Conservation (phyloP, 2,888 invertebrate genomes). For the Emmelina monodactyla region DNA sequence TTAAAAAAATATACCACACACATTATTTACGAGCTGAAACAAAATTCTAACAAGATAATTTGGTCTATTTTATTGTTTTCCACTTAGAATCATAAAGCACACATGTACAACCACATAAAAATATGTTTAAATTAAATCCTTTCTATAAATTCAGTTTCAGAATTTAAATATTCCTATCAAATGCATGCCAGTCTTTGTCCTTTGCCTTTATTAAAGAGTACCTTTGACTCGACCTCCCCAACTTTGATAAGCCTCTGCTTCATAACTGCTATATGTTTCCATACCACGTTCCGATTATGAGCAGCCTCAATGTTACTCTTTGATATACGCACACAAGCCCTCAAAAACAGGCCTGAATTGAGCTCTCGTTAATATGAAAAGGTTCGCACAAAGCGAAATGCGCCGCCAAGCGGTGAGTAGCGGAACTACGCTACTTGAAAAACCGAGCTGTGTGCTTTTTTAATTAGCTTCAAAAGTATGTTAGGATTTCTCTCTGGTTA, state of each 20-base stretch:
- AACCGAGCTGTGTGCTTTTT: conserved; percentile 60
- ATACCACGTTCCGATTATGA: conserved; percentile 36
- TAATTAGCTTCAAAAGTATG: conserved; percentile 62
- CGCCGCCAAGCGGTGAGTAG: conserved; percentile 59
- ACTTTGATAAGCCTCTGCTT: conserved; percentile 1
- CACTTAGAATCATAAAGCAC: no score
- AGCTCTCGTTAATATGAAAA: conserved; percentile 1
- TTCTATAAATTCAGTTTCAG: no score
- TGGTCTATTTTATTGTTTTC: no score
- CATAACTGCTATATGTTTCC: neutral
- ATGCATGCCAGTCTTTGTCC: no score
- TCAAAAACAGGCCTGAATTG: no score
- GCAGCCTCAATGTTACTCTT: conserved; percentile 42
- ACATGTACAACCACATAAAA: no score
- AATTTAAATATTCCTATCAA: no score
- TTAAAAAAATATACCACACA: no score
- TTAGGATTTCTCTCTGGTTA: conserved; percentile 54
- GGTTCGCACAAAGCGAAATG: conserved; percentile 49
- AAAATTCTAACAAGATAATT: no score
- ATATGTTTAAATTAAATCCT: no score
- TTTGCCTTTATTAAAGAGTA: no score
- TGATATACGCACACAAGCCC: conserved; percentile 35
- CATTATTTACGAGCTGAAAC: no score
- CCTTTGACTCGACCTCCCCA: neutral
- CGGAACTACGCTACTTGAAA: conserved; percentile 55